A percentile compares a stretch with the other conserved stretches of the same genome.
Conservation (phyloP, 2,113 vertebrate species). For the Climacteris rufus region DNA sequence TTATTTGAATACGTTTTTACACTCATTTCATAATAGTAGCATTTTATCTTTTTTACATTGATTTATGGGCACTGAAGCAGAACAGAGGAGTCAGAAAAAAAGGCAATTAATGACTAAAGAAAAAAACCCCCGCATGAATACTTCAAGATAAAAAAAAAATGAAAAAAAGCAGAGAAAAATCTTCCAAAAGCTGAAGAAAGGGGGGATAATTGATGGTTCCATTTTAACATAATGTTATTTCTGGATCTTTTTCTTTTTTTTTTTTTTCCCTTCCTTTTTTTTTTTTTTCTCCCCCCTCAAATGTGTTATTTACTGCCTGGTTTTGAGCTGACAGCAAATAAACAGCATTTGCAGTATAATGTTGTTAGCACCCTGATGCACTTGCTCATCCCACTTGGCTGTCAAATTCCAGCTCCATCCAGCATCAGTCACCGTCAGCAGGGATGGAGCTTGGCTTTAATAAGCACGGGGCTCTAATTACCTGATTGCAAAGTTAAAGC, state of each 20-base stretch:
- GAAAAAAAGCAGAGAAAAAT: not conserved
- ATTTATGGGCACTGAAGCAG: slow-evolving; percentile 65
- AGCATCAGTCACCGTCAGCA: slow-evolving; percentile 68
- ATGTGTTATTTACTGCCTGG: slow-evolving; percentile 77
- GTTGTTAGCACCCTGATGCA: slow-evolving; percentile 55
- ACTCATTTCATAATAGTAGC: slow-evolving; percentile 62
- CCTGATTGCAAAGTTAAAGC: slow-evolving; percentile 65
- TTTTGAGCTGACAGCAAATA: slow-evolving; percentile 76
- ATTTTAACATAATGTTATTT: slow-evolving; percentile 76
- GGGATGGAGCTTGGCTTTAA: slow-evolving; percentile 62
- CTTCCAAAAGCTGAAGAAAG: slow-evolving; percentile 46
- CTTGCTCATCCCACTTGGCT: slow-evolving; percentile 70
- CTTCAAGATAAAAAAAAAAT: not conserved
- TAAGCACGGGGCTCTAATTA: slow-evolving; percentile 65
- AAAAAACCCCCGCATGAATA: not conserved
- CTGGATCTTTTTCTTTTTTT: not conserved
- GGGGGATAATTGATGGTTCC: slow-evolving; percentile 73
- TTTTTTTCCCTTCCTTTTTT: not conserved
- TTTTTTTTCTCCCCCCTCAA: not conserved
- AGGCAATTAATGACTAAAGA: slow-evolving; percentile 65
- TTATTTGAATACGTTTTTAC: slow-evolving; percentile 64
- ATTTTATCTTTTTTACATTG: slow-evolving; percentile 68
- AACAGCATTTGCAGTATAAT: slow-evolving; percentile 74
- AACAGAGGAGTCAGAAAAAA: slow-evolving; percentile 50
- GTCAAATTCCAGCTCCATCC: slow-evolving; percentile 58